Conservation (phyloP, 1,140 invertebrate genomes). For the Penaeus vannamei region DNA sequence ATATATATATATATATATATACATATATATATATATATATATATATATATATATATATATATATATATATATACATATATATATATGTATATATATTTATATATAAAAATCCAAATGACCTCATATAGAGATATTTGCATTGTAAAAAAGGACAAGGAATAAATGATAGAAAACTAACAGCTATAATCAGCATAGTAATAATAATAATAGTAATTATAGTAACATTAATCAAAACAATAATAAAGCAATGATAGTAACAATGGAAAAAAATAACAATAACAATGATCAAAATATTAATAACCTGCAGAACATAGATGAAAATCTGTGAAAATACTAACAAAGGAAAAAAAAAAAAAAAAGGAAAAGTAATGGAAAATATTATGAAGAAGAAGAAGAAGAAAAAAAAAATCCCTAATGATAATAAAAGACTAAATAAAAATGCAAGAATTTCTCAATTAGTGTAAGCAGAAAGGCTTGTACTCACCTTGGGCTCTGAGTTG, state of each 20-base stretch:
- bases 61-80: conserved; percentile 19
- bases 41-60: conserved; percentile 18
- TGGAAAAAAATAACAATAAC: not conserved
- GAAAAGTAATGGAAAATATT: too few species aligned
- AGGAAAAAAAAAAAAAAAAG: too few species aligned
- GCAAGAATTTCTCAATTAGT: not conserved
- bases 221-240: not conserved
- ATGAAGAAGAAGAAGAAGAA: too few species aligned
- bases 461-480: conserved; percentile 13
- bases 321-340: too few species aligned
- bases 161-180: too few species aligned
- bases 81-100: not conserved
- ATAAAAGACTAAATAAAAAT: too few species aligned
- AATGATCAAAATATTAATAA: conserved; percentile 3
- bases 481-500: conserved; percentile 61
- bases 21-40: conserved; percentile 25
- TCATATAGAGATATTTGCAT: not conserved
- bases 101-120: not conserved
- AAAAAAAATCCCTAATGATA: too few species aligned
- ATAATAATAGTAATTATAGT: too few species aligned
- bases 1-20: conserved; percentile 23
- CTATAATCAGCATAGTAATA: too few species aligned
- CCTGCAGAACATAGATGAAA: too few species aligned
- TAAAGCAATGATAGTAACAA: not conserved
- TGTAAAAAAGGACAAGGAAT: not conserved